A percentile compares a stretch with the other conserved stretches of the same genome.
Conservation (phyloP, 2,888 invertebrate species). For the Tachystola acroxantha region DNA sequence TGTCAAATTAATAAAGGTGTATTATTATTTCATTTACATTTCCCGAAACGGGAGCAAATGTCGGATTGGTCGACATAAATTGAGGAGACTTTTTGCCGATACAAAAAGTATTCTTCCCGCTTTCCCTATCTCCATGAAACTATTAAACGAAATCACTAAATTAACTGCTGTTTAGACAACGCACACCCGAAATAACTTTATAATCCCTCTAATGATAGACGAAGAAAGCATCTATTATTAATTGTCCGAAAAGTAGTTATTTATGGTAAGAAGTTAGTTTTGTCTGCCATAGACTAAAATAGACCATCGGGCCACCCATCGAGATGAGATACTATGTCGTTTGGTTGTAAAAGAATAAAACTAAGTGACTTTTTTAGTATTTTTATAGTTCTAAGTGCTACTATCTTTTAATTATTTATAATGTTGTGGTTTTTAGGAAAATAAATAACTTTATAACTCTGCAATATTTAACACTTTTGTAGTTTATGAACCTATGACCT, state of each 20-base stretch:
- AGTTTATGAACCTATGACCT: no score
- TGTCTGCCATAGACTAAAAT: constrained; percentile 53
- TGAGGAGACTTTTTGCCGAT: no score
- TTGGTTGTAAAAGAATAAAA: constrained; percentile 35
- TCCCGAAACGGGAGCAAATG: no score
- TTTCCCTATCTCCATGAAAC: no score
- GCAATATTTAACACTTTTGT: not conserved
- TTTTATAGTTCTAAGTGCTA: constrained; percentile 44
- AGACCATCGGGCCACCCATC: constrained; percentile 65
- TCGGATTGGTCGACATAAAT: no score
- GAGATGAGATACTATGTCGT: constrained; percentile 41
- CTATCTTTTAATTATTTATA: constrained; percentile 22
- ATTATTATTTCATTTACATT: no score
- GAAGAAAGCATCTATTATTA: constrained; percentile 61
- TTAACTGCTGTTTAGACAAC: constrained; percentile 4
- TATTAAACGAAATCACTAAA: constrained; percentile 1
- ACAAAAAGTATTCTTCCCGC: no score
- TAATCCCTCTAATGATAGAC: constrained; percentile 47
- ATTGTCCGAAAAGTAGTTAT: constrained; percentile 71
- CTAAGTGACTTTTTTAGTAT: constrained; percentile 45
- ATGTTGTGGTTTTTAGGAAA: constrained; percentile 17
- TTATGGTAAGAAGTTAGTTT: constrained; percentile 58
- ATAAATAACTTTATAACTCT: not conserved
- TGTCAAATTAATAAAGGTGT: no score
- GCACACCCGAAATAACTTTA: constrained; percentile 30